Base-by-base conservation (phyloP, 2,797 vertebrate species). In the Tapera naevia region DNA sequence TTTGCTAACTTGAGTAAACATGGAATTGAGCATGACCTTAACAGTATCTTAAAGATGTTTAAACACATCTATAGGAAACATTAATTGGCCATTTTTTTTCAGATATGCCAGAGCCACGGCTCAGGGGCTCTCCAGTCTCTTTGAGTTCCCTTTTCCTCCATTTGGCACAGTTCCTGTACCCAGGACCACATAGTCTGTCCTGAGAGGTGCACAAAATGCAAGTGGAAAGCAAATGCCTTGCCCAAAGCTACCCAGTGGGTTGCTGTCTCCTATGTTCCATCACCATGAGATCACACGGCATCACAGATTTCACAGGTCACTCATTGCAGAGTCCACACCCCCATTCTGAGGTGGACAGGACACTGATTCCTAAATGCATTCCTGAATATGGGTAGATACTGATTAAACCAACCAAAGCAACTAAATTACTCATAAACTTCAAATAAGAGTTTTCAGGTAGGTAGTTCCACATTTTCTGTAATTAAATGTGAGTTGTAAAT, bases 281-380 rank as follows among this genome's bases (percentile, higher is more conserved):
- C 80, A 3, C 58, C 11, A 1, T 0, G 1, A 6, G 57, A 7
- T 13, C 51, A 2, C 37, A 10, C 1, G 0, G 39, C 6, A 6
- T 5, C 51, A 32, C 35, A 17, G 22, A 19, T 16, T 1, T 25
- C 67, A 30, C 46, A 15, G 43, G 64, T 9, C 23, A 5, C 45
- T 9, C 62, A 5, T 3, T 5, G 8, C 66, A 25, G 45, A 16
- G 2, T 2, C 28, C 27, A 0, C 27, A 33, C 2, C 23, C 39
- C 17, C 21, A 0, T 5, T 7, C 2, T 1, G 58, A 41, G 60
- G 23, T 0, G 5, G 32, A 64, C 0, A 3, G 67, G 67, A n/a
- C 46, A 16, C 7, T 1, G 14, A 25, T n/a, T 66, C 43, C 79
- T n/a, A 4, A 60, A n/a, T 0, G 46, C 5, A 64, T 19, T 41